Conservation (phyloP, 2,888 invertebrate genomes). For the Harpalus rubripes region DNA sequence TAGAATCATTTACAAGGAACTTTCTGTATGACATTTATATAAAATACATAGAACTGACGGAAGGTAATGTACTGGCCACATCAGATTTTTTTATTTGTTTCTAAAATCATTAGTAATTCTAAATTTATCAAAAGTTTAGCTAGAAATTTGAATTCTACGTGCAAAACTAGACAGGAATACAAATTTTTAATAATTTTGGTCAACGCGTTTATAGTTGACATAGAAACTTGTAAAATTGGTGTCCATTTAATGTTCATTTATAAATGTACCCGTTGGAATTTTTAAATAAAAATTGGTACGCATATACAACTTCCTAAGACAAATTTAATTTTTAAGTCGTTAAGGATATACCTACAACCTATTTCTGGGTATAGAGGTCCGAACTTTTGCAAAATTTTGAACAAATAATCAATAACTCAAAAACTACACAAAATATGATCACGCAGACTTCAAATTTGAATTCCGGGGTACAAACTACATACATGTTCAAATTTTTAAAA, state of each 20-base stretch:
- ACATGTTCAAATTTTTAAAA: too few relatives aligned
- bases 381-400: not conserved
- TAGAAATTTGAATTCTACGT: not conserved
- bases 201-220: not conserved
- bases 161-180: not conserved
- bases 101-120: too few relatives aligned
- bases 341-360: not conserved
- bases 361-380: not conserved
- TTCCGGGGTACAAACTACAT: too few relatives aligned
- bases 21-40: too few relatives aligned
- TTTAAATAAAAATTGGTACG: not conserved
- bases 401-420: too few relatives aligned
- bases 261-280: not conserved
- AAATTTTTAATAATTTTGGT: not conserved
- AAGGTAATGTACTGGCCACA: too few relatives aligned
- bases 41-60: too few relatives aligned
- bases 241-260: not conserved
- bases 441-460: too few relatives aligned
- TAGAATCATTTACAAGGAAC: too few relatives aligned
- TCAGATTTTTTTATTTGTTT: too few relatives aligned
- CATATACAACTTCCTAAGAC: not conserved
- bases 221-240: not conserved
- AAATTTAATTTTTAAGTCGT: not conserved
- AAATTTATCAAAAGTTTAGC: too few relatives aligned
- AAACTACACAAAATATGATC: too few relatives aligned